These are phyloP conservation scores for Paralvinella palmiformis DNA, from an alignment of 1,140 invertebrate species.

Conservation along the genomic window DNA sequence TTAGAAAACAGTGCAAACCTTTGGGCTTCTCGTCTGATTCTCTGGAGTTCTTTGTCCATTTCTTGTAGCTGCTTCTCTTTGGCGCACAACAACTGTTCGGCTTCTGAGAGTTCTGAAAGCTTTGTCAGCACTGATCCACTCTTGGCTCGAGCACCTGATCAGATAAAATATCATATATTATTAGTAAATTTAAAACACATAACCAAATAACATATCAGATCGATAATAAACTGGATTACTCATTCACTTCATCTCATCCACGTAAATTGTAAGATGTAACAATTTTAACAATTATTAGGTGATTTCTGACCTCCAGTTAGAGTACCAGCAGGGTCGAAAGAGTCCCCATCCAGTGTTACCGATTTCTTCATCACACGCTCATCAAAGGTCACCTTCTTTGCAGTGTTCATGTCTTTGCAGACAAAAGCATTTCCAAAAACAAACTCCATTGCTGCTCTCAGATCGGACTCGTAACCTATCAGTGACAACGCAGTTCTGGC, in stretches of 20 bases:
- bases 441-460: constrained; percentile 75
- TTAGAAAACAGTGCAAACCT: too few species aligned
- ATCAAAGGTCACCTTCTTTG: constrained; percentile 73
- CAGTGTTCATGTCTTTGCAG: constrained; percentile 72
- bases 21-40: constrained; percentile 31
- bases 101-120: constrained; percentile 38
- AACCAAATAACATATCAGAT: too few species aligned
- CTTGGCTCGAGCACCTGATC: constrained; percentile 43
- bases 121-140: constrained; percentile 42
- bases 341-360: constrained; percentile 88
- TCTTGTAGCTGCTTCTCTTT: constrained; percentile 38
- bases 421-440: constrained; percentile 83
- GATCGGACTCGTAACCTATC: constrained; percentile 66
- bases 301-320: constrained; percentile 76
- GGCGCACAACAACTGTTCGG: constrained; percentile 26
- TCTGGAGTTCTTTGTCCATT: constrained; percentile 40
- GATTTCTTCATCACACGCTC: constrained; percentile 63
- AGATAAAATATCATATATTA: too few species aligned
- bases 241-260: too few species aligned
- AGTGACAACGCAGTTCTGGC: constrained; percentile 76
- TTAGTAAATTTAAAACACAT: too few species aligned
- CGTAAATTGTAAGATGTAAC: constrained; percentile 16
- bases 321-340: constrained; percentile 81
- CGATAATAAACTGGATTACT: too few species aligned
- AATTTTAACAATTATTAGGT: constrained; percentile 4